Percentiles rank a stretch among this genome's conserved stretches.
These are phyloP conservation scores for Passer domesticus DNA, from an alignment of 2,113 vertebrate genomes.

Conservation along the genomic window DNA sequence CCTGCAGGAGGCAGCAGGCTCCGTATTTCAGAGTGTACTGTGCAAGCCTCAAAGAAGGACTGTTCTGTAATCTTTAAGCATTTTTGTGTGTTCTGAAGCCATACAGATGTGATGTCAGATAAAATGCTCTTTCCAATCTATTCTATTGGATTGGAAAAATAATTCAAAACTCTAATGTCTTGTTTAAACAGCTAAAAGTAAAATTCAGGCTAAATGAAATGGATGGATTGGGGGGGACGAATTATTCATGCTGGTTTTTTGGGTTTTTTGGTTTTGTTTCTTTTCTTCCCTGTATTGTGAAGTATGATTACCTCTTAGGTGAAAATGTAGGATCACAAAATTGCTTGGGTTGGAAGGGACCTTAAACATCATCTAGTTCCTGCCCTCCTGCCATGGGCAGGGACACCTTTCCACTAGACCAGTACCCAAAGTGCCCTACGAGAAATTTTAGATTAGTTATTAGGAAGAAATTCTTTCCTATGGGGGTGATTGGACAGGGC, in stretches of 20 bases:
- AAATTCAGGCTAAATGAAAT: background rate
- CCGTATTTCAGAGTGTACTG: accelerated
- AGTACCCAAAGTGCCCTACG: background rate
- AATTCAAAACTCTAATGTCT: background rate
- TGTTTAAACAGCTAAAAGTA: background rate
- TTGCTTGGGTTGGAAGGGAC: background rate
- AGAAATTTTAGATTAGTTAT: background rate
- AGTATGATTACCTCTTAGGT: background rate
- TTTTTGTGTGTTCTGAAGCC: background rate
- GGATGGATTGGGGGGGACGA: background rate
- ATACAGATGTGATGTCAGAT: background rate
- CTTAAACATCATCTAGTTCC: background rate
- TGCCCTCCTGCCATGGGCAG: background rate
- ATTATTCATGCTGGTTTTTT: accelerated
- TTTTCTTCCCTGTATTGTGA: background rate
- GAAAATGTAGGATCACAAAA: background rate
- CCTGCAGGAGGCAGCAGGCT: background rate
- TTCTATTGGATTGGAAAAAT: background rate
- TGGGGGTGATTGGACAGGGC: background rate
- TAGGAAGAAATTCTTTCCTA: background rate
- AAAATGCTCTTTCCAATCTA: background rate
- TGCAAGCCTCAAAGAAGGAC: background rate
- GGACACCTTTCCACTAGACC: background rate
- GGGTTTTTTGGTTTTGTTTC: background rate
- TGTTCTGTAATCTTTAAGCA: background rate